Conservation (phyloP, 2,888 invertebrate genomes). For the Ophion costatus region DNA sequence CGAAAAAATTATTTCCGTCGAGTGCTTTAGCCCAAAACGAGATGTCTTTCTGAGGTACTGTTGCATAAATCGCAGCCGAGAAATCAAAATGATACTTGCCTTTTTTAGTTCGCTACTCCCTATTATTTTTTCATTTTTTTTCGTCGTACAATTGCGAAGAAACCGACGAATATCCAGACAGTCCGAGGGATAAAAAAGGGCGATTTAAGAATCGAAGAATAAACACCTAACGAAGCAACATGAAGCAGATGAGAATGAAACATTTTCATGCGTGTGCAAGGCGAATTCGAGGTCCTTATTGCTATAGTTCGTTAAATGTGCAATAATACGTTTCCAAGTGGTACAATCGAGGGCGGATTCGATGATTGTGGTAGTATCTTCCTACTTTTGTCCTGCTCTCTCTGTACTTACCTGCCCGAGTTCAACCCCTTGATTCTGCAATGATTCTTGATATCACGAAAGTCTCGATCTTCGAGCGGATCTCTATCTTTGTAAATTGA, state of each 20-base stretch:
- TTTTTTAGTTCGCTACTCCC: neutral
- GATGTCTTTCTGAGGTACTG: too few relatives aligned
- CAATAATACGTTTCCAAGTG: constrained; percentile 74
- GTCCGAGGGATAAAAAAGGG: neutral
- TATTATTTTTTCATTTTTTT: constrained; percentile 12
- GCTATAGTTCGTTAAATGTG: constrained; percentile 78
- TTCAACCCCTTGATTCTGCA: constrained; percentile 2
- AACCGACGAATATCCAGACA: constrained; percentile 10
- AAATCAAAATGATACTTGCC: neutral
- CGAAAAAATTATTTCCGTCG: too few relatives aligned
- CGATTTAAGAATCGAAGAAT: constrained; percentile 33
- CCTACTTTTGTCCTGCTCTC: constrained; percentile 68
- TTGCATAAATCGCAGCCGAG: too few relatives aligned
- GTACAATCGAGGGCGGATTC: constrained; percentile 27
- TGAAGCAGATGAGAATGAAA: constrained; percentile 41
- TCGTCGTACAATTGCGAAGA: constrained; percentile 11
- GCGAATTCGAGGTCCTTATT: constrained; percentile 24
- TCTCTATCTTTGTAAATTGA: constrained; percentile 4
- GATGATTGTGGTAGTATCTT: constrained; percentile 70
- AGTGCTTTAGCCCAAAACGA: too few relatives aligned
- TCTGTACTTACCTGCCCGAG: constrained; percentile 44
- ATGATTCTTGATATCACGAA: neutral
- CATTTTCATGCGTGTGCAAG: constrained; percentile 19
- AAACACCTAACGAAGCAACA: neutral
- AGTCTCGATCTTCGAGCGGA: constrained; percentile 9